Evolutionary conservation across 2,797 vertebrate species (phyloP).

Genomic region (Cuculus canorus): DNA sequence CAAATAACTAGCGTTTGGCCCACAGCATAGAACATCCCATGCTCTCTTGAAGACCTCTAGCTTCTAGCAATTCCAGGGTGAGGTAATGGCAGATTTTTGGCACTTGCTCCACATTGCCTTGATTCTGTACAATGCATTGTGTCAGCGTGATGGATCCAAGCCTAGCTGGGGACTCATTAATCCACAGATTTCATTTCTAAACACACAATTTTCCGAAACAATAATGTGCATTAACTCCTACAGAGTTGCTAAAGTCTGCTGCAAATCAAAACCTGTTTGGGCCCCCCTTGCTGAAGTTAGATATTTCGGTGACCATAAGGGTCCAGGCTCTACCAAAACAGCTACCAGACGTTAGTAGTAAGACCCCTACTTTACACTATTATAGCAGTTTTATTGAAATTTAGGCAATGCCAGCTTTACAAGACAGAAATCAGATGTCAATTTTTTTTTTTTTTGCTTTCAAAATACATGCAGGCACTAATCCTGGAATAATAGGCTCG

Average conservation of each 20-base stretch:
- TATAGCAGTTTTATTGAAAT: background rate
- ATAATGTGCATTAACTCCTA: background rate
- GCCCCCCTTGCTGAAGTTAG: background rate
- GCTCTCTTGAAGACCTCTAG: background rate
- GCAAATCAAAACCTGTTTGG: slow-evolving; percentile 31
- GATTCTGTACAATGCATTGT: background rate
- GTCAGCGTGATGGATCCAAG: background rate
- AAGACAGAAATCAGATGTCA: background rate
- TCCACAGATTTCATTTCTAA: slow-evolving; percentile 26
- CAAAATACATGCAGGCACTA: slow-evolving; percentile 8
- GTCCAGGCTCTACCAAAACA: background rate
- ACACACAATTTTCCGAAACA: slow-evolving; percentile 36
- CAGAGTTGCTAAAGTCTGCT: background rate
- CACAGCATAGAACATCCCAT: background rate
- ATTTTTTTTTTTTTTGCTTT: background rate
- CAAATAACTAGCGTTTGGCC: background rate
- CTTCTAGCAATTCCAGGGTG: background rate
- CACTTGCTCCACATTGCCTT: background rate
- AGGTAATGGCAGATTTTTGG: slow-evolving; percentile 54
- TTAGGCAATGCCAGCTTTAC: background rate
- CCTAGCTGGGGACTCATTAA: slow-evolving; percentile 33
- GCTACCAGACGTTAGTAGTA: background rate
- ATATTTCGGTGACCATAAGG: background rate
- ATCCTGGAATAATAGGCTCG: slow-evolving; percentile 38
- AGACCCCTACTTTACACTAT: background rate